A percentile compares a stretch with the other conserved stretches of the same genome.
These are phyloP conservation scores for Meloidogyne hapla DNA, from an alignment of 1,140 invertebrate genomes.

Conservation along the genomic window DNA sequence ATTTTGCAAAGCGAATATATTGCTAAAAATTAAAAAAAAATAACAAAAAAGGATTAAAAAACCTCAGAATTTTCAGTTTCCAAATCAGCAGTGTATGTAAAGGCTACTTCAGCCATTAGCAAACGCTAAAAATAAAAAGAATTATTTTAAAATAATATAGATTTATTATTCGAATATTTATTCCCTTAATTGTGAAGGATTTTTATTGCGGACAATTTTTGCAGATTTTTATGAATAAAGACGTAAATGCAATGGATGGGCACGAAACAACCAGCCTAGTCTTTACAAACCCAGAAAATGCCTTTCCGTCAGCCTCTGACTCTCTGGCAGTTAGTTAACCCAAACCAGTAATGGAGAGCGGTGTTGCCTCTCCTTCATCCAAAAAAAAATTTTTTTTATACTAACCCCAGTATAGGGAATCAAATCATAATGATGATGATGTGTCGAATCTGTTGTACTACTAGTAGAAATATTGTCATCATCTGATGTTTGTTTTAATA, in stretches of 20 bases:
- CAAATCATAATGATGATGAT: slow-evolving; percentile 49
- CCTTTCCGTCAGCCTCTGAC: too few species aligned
- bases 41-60: not conserved
- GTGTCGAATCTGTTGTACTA: slow-evolving; percentile 13
- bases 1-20: slow-evolving; percentile 45
- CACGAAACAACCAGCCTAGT: too few species aligned
- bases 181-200: too few species aligned
- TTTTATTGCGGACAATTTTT: too few species aligned
- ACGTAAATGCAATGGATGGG: too few species aligned
- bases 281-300: too few species aligned
- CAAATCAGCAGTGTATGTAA: slow-evolving; percentile 56
- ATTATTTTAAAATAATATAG: not conserved
- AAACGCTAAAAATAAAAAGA: slow-evolving; percentile 51
- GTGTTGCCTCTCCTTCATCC: too few species aligned
- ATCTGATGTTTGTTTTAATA: slow-evolving; percentile 12
- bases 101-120: slow-evolving; percentile 51
- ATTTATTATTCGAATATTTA: too few species aligned
- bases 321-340: too few species aligned
- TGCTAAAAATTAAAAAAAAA: slow-evolving; percentile 24
- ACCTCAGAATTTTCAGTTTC: slow-evolving; percentile 34
- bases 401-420: slow-evolving; percentile 60
- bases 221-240: too few species aligned
- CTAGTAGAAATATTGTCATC: slow-evolving; percentile 26
- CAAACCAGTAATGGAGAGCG: too few species aligned
- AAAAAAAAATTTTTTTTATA: not conserved